Base-by-base conservation (phyloP, 2,797 vertebrate species). In the Synanceia verrucosa region DNA sequence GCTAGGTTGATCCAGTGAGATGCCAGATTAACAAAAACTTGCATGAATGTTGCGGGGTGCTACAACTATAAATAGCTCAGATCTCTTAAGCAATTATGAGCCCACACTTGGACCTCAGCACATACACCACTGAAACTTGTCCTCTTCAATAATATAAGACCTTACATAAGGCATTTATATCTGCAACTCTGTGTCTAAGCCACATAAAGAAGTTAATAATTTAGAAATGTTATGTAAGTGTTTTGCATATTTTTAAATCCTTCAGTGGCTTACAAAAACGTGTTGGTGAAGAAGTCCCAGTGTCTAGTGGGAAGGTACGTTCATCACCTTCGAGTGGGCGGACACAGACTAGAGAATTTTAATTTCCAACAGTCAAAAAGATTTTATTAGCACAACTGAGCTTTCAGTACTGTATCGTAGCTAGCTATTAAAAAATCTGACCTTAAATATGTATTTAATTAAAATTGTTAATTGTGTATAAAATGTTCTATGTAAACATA, bases 151-250 rank as follows among this genome's bases (percentile, higher is more conserved):
- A 92, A 93, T 92, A 90, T 85, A 94, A 91, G 74, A 90, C 67
- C 86, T 95, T 94, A 94, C 76, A 85, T 94, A 93, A 94, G 90
- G 70, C 88, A 88, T 94, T 92, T 92, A 90, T 92, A 86, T 88
- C 83, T 93, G 88, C 81, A 86, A 86, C 83, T 79, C 88, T 91
- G 90, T 91, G 86, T 93, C 87, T 88, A 85, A 90, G 87, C 76
- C 89, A 93, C 89, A 93, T 91, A 90, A 94, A 93, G 87, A 91
- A 86, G 83, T 94, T 89, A 93, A 93, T 93, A 89, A 94, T 94
- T 93, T 85, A 93, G 63, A 91, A 86, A 83, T 91, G 73, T 94
- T 93, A 93, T 91, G 86, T 88, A 93, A 93, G 84, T 87, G 79
- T 89, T 93, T 93, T 91, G 89, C 91, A 92, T 94, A 93, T 92